Conservation (phyloP, 2,113 vertebrate genomes). For the Pteruthius melanotis region DNA sequence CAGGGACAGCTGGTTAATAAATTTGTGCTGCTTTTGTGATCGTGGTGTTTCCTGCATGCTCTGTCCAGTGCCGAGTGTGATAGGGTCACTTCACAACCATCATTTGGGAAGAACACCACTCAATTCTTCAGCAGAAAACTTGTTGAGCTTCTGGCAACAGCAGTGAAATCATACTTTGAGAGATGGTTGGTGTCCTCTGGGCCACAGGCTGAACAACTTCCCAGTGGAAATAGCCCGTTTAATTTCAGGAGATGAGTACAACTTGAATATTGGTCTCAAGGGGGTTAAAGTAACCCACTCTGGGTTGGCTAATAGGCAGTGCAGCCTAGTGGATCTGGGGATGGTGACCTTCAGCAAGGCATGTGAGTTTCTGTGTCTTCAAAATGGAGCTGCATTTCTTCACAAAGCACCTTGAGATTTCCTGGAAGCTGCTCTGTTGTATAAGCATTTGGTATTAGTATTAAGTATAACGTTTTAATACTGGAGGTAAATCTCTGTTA, state of each 20-base stretch:
- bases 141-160: not conserved
- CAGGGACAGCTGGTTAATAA: not conserved
- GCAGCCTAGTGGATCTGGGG: not conserved
- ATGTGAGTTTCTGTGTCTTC: not conserved
- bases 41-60: rapidly evolving
- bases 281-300: not conserved
- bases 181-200: not conserved
- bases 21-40: not conserved
- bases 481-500: not conserved
- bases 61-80: not conserved
- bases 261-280: not conserved
- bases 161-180: not conserved
- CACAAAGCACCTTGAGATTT: not conserved
- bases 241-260: not conserved
- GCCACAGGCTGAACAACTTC: not conserved
- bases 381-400: not conserved
- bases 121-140: not conserved
- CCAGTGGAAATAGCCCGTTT: not conserved
- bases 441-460: not conserved
- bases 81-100: not conserved
- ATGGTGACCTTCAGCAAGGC: not conserved
- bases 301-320: not conserved
- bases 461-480: not conserved
- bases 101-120: not conserved
- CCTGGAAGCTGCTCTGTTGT: not conserved